A percentile compares a stretch with the other conserved stretches of the same genome.
phyloP scores from a whole-genome alignment of 2,888 invertebrate species.

The Aquatica leii region DNA sequence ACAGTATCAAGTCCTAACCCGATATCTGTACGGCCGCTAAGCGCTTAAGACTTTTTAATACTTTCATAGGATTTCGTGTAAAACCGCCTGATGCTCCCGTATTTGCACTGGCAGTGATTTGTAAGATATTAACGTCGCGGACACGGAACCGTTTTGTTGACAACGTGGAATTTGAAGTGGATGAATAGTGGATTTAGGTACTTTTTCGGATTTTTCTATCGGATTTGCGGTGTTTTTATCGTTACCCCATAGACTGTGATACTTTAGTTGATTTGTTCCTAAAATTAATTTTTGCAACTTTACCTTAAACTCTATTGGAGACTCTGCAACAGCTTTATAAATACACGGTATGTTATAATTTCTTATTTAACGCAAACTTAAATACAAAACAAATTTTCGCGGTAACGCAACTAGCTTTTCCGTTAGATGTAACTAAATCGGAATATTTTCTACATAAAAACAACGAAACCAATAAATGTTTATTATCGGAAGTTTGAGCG shows the following conservation, averaged over 20 bases:
- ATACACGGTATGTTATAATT: slow-evolving; percentile 6
- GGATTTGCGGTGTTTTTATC: slow-evolving; percentile 39
- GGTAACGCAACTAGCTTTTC: too few relatives aligned
- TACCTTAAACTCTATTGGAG: slow-evolving; percentile 4
- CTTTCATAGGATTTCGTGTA: slow-evolving; percentile 66
- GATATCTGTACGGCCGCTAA: slow-evolving; percentile 70
- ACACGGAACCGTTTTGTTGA: slow-evolving; percentile 49
- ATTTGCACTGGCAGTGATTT: slow-evolving; percentile 58
- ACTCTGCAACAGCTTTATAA: not conserved
- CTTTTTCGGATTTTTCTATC: slow-evolving; percentile 37
- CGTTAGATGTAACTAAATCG: too few relatives aligned
- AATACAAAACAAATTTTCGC: too few relatives aligned
- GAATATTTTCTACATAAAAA: too few relatives aligned
- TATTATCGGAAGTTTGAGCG: slow-evolving; percentile 46
- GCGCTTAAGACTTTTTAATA: slow-evolving; percentile 79
- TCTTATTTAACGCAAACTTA: not conserved
- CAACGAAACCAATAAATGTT: slow-evolving; percentile 31
- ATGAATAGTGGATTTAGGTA: slow-evolving; percentile 36
- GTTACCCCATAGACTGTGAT: slow-evolving; percentile 46
- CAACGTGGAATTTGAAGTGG: slow-evolving; percentile 44
- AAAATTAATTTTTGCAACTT: not conserved
- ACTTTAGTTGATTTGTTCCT: slow-evolving; percentile 40
- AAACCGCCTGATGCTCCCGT: slow-evolving; percentile 55
- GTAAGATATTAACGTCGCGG: slow-evolving; percentile 56
- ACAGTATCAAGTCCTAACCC: slow-evolving; percentile 64